A percentile compares a stretch with the other conserved stretches of the same genome.
phyloP scores from a whole-genome alignment of 2,113 vertebrate species.

The Ceyx margarethae region DNA sequence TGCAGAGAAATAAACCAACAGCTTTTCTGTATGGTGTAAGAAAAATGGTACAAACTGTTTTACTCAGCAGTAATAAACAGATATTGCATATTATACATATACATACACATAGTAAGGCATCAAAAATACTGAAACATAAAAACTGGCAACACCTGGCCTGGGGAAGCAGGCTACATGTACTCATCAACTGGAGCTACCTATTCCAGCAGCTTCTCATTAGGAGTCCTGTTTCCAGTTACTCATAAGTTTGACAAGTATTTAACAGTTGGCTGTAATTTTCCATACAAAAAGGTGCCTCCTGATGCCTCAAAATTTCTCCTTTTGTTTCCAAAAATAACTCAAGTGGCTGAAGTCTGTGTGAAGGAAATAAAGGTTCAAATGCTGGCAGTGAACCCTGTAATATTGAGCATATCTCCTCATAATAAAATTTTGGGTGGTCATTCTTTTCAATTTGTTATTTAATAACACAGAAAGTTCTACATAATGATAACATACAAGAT shows the following conservation, averaged over 20 bases:
- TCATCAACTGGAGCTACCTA: constrained; percentile 10
- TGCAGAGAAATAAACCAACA: background rate
- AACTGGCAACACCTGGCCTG: constrained; percentile 20
- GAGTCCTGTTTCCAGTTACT: background rate
- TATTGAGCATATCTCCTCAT: background rate
- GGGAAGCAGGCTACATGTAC: background rate
- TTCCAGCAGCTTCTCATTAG: constrained; percentile 27
- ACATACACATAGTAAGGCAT: background rate
- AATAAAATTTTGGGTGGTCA: background rate
- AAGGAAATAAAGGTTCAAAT: constrained; percentile 16
- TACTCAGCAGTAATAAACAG: background rate
- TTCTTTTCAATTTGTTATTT: background rate
- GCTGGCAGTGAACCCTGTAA: background rate
- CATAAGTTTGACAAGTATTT: background rate
- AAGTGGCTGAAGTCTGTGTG: background rate
- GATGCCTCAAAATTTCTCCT: background rate
- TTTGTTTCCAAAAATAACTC: constrained; percentile 19
- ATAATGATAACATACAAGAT: background rate
- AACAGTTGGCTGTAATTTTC: constrained; percentile 36
- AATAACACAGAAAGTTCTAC: background rate
- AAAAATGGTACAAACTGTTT: background rate
- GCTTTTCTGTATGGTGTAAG: background rate
- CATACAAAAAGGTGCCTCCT: constrained; percentile 6
- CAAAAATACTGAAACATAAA: background rate
- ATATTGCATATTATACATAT: background rate